Evolutionary conservation across 2,113 vertebrate genomes (phyloP).

Genomic region (Toxotes jaculatrix): DNA sequence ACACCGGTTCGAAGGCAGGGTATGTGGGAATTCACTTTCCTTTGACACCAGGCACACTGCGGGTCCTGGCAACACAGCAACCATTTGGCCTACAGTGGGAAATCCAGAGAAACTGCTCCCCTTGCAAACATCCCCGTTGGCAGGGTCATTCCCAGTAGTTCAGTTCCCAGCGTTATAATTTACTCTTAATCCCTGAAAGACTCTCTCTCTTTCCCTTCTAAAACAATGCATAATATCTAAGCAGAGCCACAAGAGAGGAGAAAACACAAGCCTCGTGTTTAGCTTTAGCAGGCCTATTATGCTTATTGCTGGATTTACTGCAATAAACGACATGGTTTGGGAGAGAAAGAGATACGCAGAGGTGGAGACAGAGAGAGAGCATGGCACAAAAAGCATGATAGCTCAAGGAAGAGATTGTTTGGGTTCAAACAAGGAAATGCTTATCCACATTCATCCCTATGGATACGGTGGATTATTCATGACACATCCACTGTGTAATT

Average conservation of each 20-base stretch:
- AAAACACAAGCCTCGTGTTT: slow-evolving; percentile 16
- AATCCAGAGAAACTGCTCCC: slow-evolving; percentile 70
- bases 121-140: slow-evolving; percentile 58
- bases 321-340: slow-evolving; percentile 13
- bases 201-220: slow-evolving; percentile 17
- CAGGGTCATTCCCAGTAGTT: slow-evolving; percentile 66
- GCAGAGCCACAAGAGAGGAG: slow-evolving; percentile 24
- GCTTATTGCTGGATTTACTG: slow-evolving; percentile 42
- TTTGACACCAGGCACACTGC: slow-evolving; percentile 51
- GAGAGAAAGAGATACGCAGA: neutral
- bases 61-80: slow-evolving; percentile 50
- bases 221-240: slow-evolving; percentile 44
- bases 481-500: slow-evolving; percentile 52
- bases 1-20: slow-evolving; percentile 36
- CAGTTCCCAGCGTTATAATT: slow-evolving; percentile 61
- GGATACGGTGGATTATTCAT: slow-evolving; percentile 50
- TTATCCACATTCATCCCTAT: slow-evolving; percentile 45
- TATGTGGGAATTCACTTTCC: slow-evolving; percentile 62
- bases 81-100: slow-evolving; percentile 61
- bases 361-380: neutral
- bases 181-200: slow-evolving; percentile 60
- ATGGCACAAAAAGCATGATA: neutral
- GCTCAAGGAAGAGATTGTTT: slow-evolving; percentile 27
- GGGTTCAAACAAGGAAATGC: slow-evolving; percentile 46
- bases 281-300: slow-evolving; percentile 30